These are phyloP conservation scores for Ceyx cyanopectus DNA, from an alignment of 2,113 vertebrate species.

Conservation along the genomic window DNA sequence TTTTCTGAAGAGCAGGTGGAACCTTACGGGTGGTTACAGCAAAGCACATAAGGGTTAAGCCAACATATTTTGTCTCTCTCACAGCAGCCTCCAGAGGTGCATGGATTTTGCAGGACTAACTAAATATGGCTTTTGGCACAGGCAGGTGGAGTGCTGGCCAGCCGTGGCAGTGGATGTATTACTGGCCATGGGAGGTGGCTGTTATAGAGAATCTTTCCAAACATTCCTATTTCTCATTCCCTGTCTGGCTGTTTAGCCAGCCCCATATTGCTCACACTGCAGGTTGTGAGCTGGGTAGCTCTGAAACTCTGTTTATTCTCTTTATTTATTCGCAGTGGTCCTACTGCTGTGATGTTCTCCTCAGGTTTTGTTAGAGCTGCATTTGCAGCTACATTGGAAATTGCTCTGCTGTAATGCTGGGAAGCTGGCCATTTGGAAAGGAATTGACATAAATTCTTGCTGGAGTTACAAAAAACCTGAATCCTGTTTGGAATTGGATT, in stretches of 20 bases:
- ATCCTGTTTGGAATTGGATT: background rate
- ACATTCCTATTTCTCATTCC: background rate
- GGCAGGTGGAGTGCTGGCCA: background rate
- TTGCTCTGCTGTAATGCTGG: background rate
- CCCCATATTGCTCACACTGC: background rate
- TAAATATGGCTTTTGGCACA: constrained; percentile 5
- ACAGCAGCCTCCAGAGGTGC: background rate
- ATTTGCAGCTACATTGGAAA: background rate
- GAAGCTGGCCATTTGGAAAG: background rate
- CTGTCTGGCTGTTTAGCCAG: background rate
- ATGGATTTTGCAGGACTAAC: background rate
- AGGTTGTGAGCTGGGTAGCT: background rate
- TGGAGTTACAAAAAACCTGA: background rate
- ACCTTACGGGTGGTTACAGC: background rate
- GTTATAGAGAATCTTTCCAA: background rate
- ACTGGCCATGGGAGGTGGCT: background rate
- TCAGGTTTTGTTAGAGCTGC: background rate
- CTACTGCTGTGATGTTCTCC: background rate
- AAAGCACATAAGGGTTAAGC: background rate
- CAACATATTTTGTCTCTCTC: background rate
- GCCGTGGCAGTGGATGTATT: background rate
- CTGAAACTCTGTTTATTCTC: background rate
- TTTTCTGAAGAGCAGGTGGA: background rate
- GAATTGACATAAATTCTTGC: background rate
- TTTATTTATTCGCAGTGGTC: background rate